A percentile compares a stretch with the other conserved stretches of the same genome.
Evolutionary conservation across 2,113 vertebrate genomes (phyloP).

Genomic region (Gasterosteus aculeatus): DNA sequence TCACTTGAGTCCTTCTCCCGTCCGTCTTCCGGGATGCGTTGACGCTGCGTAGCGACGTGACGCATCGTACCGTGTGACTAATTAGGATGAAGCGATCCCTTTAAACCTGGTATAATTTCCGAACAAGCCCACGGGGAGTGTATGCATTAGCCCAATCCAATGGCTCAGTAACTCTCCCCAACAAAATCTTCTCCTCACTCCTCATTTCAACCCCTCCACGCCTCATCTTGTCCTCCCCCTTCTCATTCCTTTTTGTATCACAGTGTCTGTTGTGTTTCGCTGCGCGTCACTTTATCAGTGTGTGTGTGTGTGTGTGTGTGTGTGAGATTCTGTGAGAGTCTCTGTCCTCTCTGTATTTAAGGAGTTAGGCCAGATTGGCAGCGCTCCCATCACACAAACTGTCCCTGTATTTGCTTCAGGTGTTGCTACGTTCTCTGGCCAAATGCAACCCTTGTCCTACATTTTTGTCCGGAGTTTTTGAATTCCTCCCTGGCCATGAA

Average conservation of each 20-base stretch:
- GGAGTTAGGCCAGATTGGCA: slow-evolving; percentile 19
- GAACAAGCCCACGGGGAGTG: slow-evolving; percentile 76
- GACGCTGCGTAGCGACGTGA: slow-evolving; percentile 68
- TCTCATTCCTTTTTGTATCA: slow-evolving; percentile 33
- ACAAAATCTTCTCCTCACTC: slow-evolving; percentile 31
- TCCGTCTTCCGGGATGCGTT: slow-evolving; percentile 74
- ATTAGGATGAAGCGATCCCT: slow-evolving; percentile 80
- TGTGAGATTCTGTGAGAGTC: slow-evolving; percentile 14
- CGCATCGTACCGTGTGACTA: slow-evolving; percentile 76
- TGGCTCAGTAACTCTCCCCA: slow-evolving; percentile 66
- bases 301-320: slow-evolving; percentile 32
- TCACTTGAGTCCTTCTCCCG: slow-evolving; percentile 68
- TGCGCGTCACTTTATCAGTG: slow-evolving; percentile 47
- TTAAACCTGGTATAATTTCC: slow-evolving; percentile 77
- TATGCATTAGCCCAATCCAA: slow-evolving; percentile 69
- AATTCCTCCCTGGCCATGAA: slow-evolving; percentile 39
- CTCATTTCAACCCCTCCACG: slow-evolving; percentile 27
- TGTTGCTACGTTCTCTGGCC: slow-evolving; percentile 54
- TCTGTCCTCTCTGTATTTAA: slow-evolving; percentile 23
- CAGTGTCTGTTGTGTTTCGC: slow-evolving; percentile 44
- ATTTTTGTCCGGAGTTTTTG: slow-evolving; percentile 3
- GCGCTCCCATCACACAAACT: slow-evolving; percentile 12
- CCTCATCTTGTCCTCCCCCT: slow-evolving; percentile 25
- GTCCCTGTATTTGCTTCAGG: slow-evolving; percentile 47
- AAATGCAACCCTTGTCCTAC: slow-evolving; percentile 54